A percentile compares a stretch with the other conserved stretches of the same genome.
These are phyloP conservation scores for Mugil cephalus DNA, from an alignment of 2,113 vertebrate species.

Conservation along the genomic window DNA sequence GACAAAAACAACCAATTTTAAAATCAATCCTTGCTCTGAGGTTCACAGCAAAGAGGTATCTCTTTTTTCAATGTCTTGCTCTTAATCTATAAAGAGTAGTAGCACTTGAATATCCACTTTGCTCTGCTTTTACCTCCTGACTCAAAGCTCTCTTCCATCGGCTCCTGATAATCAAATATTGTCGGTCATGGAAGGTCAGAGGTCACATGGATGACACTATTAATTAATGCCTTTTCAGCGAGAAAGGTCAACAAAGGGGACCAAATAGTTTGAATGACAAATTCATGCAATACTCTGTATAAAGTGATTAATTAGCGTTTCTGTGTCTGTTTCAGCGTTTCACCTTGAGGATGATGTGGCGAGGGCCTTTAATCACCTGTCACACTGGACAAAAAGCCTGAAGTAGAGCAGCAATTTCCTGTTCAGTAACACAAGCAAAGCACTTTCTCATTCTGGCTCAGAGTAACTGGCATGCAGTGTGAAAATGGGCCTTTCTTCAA, in stretches of 20 bases:
- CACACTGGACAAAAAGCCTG: slow-evolving; percentile 20
- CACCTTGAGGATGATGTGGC: neutral
- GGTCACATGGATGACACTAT: slow-evolving; percentile 14
- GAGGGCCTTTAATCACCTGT: slow-evolving; percentile 25
- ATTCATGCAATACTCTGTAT: slow-evolving; percentile 1
- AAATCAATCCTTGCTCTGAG: slow-evolving; percentile 59
- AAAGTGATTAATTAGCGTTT: slow-evolving; percentile 21
- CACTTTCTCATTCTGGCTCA: slow-evolving; percentile 9
- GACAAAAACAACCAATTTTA: slow-evolving; percentile 53
- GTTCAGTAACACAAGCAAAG: slow-evolving; percentile 19
- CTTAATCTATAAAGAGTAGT: slow-evolving; percentile 1
- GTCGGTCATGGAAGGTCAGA: slow-evolving; percentile 31
- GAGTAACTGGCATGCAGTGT: neutral
- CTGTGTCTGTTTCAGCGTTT: slow-evolving; percentile 19
- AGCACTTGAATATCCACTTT: slow-evolving; percentile 1
- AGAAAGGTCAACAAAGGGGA: slow-evolving; percentile 17
- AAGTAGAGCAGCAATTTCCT: slow-evolving; percentile 2
- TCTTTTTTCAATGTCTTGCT: neutral
- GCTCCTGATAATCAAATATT: slow-evolving; percentile 27
- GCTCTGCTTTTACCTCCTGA: neutral
- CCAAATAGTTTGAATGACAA: slow-evolving; percentile 5
- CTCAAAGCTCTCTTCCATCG: slow-evolving; percentile 21
- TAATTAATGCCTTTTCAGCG: slow-evolving; percentile 47
- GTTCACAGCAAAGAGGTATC: slow-evolving; percentile 6
- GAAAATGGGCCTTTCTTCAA: slow-evolving; percentile 28